Evolutionary conservation across 2,888 invertebrate species (phyloP).

Genomic region (Osmoderma eremita): DNA sequence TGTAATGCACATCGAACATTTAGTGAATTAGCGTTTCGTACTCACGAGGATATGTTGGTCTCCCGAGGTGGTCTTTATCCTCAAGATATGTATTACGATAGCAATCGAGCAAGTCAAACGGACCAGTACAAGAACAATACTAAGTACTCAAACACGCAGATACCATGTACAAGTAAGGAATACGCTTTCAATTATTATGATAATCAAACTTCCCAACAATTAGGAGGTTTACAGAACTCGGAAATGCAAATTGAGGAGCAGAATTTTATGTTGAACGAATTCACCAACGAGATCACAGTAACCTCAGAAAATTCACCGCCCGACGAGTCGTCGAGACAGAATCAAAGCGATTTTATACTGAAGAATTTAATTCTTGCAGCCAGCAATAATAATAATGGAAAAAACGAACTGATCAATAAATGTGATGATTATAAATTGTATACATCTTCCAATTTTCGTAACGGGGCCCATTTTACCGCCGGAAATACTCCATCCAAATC

Average conservation of each 20-base stretch:
- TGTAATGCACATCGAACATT: slow-evolving; percentile 23
- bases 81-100: slow-evolving; percentile 34
- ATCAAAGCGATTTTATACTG: slow-evolving; percentile 16
- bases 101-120: background rate
- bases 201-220: background rate
- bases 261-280: slow-evolving; percentile 36
- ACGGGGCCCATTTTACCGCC: background rate
- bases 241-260: slow-evolving; percentile 29
- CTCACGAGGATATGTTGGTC: slow-evolving; percentile 33
- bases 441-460: slow-evolving; percentile 17
- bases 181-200: slow-evolving; percentile 19
- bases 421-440: slow-evolving; percentile 23
- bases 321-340: slow-evolving; percentile 10
- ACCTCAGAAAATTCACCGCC: slow-evolving; percentile 1
- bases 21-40: slow-evolving; percentile 35
- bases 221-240: background rate
- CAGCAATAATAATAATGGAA: slow-evolving; percentile 27
- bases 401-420: slow-evolving; percentile 10
- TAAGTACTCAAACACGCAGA: slow-evolving; percentile 22
- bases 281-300: slow-evolving; percentile 37
- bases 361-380: slow-evolving; percentile 26
- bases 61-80: slow-evolving; percentile 32
- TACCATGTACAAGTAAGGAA: slow-evolving; percentile 37
- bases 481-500: slow-evolving; percentile 2
- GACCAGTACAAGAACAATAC: slow-evolving; percentile 10